Conservation (phyloP, 2,113 vertebrate genomes). For the Coregonus clupeaformis region DNA sequence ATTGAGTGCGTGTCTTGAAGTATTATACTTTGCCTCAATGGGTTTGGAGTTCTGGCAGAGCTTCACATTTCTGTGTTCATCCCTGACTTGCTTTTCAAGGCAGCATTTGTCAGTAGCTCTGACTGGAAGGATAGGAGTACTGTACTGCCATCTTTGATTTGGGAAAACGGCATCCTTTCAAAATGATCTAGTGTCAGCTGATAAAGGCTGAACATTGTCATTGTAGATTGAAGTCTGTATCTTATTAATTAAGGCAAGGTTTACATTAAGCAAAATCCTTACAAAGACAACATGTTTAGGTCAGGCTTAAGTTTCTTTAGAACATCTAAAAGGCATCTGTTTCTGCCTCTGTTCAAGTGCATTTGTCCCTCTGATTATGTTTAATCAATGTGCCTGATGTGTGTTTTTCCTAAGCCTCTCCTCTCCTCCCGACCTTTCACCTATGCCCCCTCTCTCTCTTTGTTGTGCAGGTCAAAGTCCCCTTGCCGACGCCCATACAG, state of each 20-base stretch:
- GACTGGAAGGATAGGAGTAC: background rate
- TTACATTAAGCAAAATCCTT: background rate
- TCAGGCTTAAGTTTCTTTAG: constrained; percentile 45
- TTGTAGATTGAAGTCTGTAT: constrained; percentile 16
- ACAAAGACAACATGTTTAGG: constrained; percentile 39
- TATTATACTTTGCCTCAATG: constrained; percentile 53
- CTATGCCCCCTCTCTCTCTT: constrained; percentile 48
- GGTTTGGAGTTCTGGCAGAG: constrained; percentile 50
- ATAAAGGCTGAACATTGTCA: constrained; percentile 15
- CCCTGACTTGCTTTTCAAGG: constrained; percentile 47
- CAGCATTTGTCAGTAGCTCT: background rate
- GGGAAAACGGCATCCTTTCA: constrained; percentile 13
- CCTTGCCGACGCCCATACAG: constrained; percentile 19
- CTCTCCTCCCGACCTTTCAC: constrained; percentile 67
- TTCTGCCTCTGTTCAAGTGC: constrained; percentile 59
- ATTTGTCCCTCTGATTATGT: constrained; percentile 63
- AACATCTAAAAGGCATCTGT: constrained; percentile 54
- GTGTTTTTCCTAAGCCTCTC: constrained; percentile 62
- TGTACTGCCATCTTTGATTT: constrained; percentile 25
- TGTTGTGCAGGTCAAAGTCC: constrained; percentile 75
- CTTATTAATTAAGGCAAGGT: constrained; percentile 7
- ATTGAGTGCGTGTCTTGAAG: constrained; percentile 53
- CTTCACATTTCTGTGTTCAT: constrained; percentile 45
- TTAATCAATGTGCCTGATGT: constrained; percentile 57
- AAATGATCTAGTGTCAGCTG: constrained; percentile 9